Evolutionary conservation across 1,140 invertebrate species (phyloP).

Genomic region (Drosophila biarmipes): DNA sequence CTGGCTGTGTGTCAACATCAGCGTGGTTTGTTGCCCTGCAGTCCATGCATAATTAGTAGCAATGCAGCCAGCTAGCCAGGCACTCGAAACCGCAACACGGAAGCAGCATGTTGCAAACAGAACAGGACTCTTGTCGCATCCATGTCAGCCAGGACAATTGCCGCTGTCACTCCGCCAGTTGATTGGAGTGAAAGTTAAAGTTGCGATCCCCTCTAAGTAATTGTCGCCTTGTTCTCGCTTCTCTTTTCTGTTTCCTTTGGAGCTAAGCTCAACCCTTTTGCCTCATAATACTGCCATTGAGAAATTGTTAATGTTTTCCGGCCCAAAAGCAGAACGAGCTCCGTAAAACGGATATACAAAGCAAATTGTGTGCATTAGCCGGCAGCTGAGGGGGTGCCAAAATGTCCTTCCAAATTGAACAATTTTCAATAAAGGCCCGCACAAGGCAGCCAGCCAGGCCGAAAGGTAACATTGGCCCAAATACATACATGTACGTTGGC

Average conservation of each 20-base stretch:
- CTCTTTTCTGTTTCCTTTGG: neutral
- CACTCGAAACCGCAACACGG: constrained; percentile 67
- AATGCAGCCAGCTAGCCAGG: constrained; percentile 31
- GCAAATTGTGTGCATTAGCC: constrained; percentile 73
- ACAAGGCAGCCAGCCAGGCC: constrained; percentile 52
- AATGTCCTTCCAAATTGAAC: constrained; percentile 44
- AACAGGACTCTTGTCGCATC: constrained; percentile 53
- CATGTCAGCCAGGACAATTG: constrained; percentile 46
- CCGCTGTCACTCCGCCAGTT: constrained; percentile 56
- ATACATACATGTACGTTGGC: neutral
- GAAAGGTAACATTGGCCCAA: constrained; percentile 68
- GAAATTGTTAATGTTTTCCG: constrained; percentile 67
- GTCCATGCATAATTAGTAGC: constrained; percentile 74
- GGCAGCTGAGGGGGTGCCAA: constrained; percentile 2
- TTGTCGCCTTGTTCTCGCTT: constrained; percentile 45
- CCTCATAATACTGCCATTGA: constrained; percentile 55
- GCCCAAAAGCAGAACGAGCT: constrained; percentile 18
- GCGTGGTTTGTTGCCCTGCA: constrained; percentile 66
- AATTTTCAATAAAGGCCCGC: constrained; percentile 63
- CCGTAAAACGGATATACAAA: constrained; percentile 46
- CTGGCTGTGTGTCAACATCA: constrained; percentile 56
- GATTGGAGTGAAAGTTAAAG: constrained; percentile 72
- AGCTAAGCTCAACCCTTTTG: constrained; percentile 12
- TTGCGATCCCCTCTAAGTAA: constrained; percentile 37
- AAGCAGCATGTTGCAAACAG: constrained; percentile 38